Base-by-base conservation (phyloP, 2,888 invertebrate species). In the Drosophila ustulata region DNA sequence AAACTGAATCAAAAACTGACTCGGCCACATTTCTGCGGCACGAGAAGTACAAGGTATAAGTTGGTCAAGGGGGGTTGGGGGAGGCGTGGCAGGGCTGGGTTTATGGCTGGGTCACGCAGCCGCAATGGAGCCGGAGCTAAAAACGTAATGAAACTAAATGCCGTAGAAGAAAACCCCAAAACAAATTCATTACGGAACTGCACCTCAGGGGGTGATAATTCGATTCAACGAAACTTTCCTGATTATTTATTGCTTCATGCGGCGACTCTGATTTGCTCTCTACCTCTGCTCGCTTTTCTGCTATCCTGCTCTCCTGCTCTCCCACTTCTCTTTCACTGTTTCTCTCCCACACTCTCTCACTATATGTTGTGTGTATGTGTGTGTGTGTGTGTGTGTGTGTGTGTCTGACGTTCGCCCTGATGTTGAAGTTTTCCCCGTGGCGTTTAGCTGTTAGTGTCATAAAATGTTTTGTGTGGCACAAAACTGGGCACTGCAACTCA, bases 151-250 rank as follows among this genome's bases (percentile, higher is more conserved):
- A 84, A 89, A 89, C 89, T 77, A 89, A 84, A 89, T 88, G 85
- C 74, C 70, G 74, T 58, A 47, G 59, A 77, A 77, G 75, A 80
- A 72, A 83, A 66, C 89, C 89, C 83, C 83, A 85, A 86, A 86
- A 89, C 85, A 86, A 86, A 86, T 86, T 89, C 89, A 86, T 86
- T 86, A 86, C 80, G 80, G 88, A 89, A 86, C 85, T 86, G 83
- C 85, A 86, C 85, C 85, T 86, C 76, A 71, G 85, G 89, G 85
- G 85, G 85, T 88, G 89, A 86, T 86, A 86, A 86, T 86, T 86
- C 88, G 85, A 86, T 86, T 86, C 85, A 86, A 73, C 89, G 80
- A 88, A 85, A 85, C 89, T 88, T 89, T 83, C 52, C 79, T 86
- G 89, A 86, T 86, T 89, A 86, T 86, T 89, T 86, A 86, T 86